Evolutionary conservation across 2,797 vertebrate genomes (phyloP), one percentile per base, ranked within the genome.

Genomic region (Macroramphosus scolopax): DNA sequence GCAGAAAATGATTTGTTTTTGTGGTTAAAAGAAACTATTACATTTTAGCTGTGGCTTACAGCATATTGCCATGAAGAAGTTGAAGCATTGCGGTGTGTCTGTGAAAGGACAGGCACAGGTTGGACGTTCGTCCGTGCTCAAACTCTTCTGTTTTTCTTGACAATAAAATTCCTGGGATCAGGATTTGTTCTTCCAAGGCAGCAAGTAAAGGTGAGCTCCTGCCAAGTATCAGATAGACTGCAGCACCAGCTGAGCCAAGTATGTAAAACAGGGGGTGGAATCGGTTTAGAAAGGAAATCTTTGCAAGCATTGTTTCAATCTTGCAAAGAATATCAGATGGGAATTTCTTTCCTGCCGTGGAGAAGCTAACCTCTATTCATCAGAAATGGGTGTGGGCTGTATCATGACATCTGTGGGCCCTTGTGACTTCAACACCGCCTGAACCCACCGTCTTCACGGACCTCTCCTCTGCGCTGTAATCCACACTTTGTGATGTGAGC

Each of bases 361-460:
- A n/a, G n/a, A n/a, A n/a, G n/a, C n/a, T 44, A 49, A 55, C 30
- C 49, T 49, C 54, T 63, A 24, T 68, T 68, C 55, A 48, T 78
- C 35, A 43, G 33, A n/a, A n/a, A 12, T 59, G 57, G 68, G 68
- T 63, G 63, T 70, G 58, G 48, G 53, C 59, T 53, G 17, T 18
- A 42, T 64, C 35, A n/a, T n/a, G 13, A 53, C 26, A 64, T 72
- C 68, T 72, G 43, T 64, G 47, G 29, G 41, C 16, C 40, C 20
- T 41, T 17, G 35, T 43, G 51, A 54, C 38, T 57, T 29, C 14
- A 25, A 15, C 18, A 32, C 15, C 46, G 48, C 49, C 40, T 35
- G 62, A 67, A 66, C 53, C 48, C 53, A 63, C 50, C 51, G 48
- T 65, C 40, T 40, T 57, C 29, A 53, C n/a, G 17, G 20, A 32